A percentile compares a stretch with the other conserved stretches of the same genome.
Evolutionary conservation across 2,888 invertebrate genomes (phyloP).

Genomic region (Melanostoma scalare): DNA sequence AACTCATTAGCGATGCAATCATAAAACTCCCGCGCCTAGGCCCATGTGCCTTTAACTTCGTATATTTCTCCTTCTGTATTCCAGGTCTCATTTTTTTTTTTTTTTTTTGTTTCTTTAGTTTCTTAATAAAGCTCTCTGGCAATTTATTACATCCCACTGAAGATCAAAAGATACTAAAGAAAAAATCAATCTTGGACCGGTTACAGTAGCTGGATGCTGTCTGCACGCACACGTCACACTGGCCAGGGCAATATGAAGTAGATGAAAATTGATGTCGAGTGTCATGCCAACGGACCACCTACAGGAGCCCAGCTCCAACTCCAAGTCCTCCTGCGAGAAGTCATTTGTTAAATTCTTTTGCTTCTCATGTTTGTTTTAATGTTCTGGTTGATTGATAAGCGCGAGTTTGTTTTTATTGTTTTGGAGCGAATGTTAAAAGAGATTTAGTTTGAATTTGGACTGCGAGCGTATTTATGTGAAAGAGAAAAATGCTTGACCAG

Average conservation of each 20-base stretch:
- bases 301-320: slow-evolving; percentile 29
- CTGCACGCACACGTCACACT: slow-evolving; percentile 70
- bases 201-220: slow-evolving; percentile 71
- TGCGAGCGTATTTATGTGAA: background rate
- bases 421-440: background rate
- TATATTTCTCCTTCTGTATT: slow-evolving; percentile 9
- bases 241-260: slow-evolving; percentile 59
- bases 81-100: slow-evolving; percentile 16
- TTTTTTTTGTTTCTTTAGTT: slow-evolving; percentile 9
- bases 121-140: slow-evolving; percentile 39
- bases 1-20: slow-evolving; percentile 65
- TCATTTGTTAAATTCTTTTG: slow-evolving; percentile 64
- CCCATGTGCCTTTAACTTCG: background rate
- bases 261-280: slow-evolving; percentile 67
- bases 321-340: slow-evolving; percentile 46
- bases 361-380: slow-evolving; percentile 64
- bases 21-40: slow-evolving; percentile 56
- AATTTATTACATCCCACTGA: slow-evolving; percentile 68
- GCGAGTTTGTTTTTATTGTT: slow-evolving; percentile 34
- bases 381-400: slow-evolving; percentile 67
- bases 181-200: slow-evolving; percentile 70
- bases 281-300: slow-evolving; percentile 69
- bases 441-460: background rate
- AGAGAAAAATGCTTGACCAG: too few relatives aligned
- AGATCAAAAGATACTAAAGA: slow-evolving; percentile 62